A percentile compares a stretch with the other conserved stretches of the same genome.
Evolutionary conservation across 1,140 invertebrate species (phyloP).

Genomic region (Sminthurinus signatus): DNA sequence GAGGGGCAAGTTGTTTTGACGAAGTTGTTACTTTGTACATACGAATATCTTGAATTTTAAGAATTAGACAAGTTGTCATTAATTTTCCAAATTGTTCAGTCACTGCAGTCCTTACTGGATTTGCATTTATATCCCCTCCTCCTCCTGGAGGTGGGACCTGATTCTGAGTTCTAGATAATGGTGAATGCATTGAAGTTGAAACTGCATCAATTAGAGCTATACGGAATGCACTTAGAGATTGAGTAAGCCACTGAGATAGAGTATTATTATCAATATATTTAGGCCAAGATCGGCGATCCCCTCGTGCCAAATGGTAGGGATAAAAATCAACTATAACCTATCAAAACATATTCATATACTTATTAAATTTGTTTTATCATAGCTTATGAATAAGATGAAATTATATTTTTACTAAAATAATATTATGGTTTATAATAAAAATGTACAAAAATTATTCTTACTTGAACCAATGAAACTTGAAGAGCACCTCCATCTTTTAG

Average conservation of each 20-base stretch:
- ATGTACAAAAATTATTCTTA: slow-evolving; percentile 7
- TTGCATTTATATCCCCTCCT: no score
- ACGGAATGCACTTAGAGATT: slow-evolving; percentile 62
- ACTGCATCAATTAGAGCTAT: slow-evolving; percentile 43
- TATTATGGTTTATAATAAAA: neutral
- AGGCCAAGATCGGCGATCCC: slow-evolving; percentile 80
- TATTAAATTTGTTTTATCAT: no score
- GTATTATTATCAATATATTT: slow-evolving; percentile 54
- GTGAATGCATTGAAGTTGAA: slow-evolving; percentile 32
- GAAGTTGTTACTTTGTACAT: slow-evolving; percentile 75
- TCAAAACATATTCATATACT: no score
- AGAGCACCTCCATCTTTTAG: slow-evolving; percentile 85
- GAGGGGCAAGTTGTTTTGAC: slow-evolving; percentile 58
- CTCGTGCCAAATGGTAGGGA: slow-evolving; percentile 87
- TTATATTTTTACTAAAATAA: no score
- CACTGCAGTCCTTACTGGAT: slow-evolving; percentile 60
- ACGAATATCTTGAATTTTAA: slow-evolving; percentile 82
- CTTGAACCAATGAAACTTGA: slow-evolving; percentile 69
- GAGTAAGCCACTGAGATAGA: slow-evolving; percentile 66
- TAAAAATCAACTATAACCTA: slow-evolving; percentile 91
- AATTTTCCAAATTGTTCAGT: slow-evolving; percentile 71
- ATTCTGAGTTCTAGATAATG: slow-evolving; percentile 17
- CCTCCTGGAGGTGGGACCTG: neutral
- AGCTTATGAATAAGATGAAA: no score
- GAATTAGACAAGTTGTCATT: slow-evolving; percentile 83